Evolutionary conservation across 1,140 invertebrate species (phyloP).

Genomic region (Ephestia elutella): DNA sequence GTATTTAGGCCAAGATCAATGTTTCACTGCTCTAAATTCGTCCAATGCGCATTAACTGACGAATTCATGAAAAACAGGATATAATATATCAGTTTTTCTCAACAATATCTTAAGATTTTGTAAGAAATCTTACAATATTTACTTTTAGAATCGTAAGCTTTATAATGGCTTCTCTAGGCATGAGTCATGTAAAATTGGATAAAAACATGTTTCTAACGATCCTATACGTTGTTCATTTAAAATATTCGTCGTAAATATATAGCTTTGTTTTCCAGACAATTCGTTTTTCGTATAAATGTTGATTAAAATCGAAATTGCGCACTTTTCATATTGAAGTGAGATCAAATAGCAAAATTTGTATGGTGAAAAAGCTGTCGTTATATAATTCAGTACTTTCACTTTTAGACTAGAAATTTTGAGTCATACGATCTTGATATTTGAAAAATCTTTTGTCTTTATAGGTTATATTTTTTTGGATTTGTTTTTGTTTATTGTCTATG

Average conservation of each 20-base stretch:
- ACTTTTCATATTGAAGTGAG: neutral
- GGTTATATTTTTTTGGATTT: neutral
- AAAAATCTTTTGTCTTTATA: neutral
- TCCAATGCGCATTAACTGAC: slow-evolving; percentile 34
- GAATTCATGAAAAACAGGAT: slow-evolving; percentile 2
- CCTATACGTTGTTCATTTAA: neutral
- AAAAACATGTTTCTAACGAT: slow-evolving; percentile 1
- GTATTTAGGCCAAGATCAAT: slow-evolving; percentile 64
- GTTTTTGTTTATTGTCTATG: slow-evolving; percentile 2
- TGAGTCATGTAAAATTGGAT: slow-evolving; percentile 34
- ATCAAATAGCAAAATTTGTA: neutral
- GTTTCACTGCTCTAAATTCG: slow-evolving; percentile 43
- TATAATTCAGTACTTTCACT: slow-evolving; percentile 22
- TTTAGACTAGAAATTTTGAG: slow-evolving; percentile 12
- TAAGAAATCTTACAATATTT: slow-evolving; percentile 23
- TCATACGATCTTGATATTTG: neutral
- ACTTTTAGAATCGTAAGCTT: slow-evolving; percentile 18
- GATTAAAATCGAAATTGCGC: neutral
- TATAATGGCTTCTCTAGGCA: slow-evolving; percentile 22
- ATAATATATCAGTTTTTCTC: neutral
- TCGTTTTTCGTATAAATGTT: neutral
- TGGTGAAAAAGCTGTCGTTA: slow-evolving; percentile 10
- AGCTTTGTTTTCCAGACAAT: neutral
- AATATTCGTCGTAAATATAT: neutral
- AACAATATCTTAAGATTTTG: slow-evolving; percentile 17